Conservation (phyloP, 53 echinoderm and acorn worm genomes). For the Crossaster papposus region DNA sequence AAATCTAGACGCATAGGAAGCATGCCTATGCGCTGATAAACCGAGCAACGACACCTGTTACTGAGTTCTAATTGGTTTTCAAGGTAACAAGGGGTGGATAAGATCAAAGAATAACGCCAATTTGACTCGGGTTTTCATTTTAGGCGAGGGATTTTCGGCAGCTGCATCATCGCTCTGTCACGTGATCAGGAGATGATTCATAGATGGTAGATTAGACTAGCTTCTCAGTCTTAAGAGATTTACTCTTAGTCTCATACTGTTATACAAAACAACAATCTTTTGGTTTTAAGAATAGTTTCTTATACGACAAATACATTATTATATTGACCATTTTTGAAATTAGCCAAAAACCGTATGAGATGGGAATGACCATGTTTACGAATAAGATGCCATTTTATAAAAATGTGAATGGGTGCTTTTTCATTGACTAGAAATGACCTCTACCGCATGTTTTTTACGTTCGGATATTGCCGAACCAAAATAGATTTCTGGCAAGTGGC, state of each 20-base stretch:
- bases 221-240: neutral
- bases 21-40: neutral
- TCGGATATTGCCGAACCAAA: too few relatives aligned
- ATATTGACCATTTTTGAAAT: too few relatives aligned
- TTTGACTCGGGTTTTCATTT: neutral
- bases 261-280: too few relatives aligned
- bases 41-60: neutral
- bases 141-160: neutral
- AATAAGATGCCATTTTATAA: too few relatives aligned
- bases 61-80: neutral
- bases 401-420: too few relatives aligned
- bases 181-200: conserved; percentile 49
- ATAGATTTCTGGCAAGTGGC: too few relatives aligned
- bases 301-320: too few relatives aligned
- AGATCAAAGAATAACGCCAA: neutral
- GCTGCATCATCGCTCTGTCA: conserved; percentile 17
- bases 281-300: too few relatives aligned
- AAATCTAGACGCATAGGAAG: neutral
- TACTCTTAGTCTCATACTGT: neutral
- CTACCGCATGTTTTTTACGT: too few relatives aligned
- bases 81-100: neutral
- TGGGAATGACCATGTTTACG: too few relatives aligned
- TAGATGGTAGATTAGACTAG: conserved; percentile 20
- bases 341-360: too few relatives aligned
- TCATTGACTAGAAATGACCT: too few relatives aligned